Conservation (phyloP, 2,797 vertebrate genomes). For the Sebastes reedi region DNA sequence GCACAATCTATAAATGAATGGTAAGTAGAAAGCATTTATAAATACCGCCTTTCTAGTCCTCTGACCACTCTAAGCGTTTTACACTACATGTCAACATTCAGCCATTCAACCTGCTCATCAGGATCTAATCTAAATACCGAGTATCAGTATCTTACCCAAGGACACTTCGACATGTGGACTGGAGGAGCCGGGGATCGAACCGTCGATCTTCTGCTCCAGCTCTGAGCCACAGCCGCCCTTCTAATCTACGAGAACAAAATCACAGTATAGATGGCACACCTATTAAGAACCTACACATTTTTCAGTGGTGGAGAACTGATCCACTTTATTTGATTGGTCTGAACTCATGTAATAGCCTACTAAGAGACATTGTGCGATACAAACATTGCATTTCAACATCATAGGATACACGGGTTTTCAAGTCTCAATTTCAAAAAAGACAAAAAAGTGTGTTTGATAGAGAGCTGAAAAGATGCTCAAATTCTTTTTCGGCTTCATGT, state of each 20-base stretch:
- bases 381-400: constrained; percentile 85
- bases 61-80: too few relatives aligned
- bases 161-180: not conserved
- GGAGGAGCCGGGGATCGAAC: too few relatives aligned
- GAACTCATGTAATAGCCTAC: constrained; percentile 89
- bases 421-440: constrained; percentile 85
- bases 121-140: too few relatives aligned
- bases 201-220: too few relatives aligned
- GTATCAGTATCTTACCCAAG: too few relatives aligned
- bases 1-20: not conserved
- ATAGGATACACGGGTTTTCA: constrained; percentile 87
- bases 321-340: constrained; percentile 93
- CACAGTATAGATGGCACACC: not conserved
- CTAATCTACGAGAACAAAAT: not conserved
- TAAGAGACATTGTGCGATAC: constrained; percentile 88
- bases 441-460: constrained; percentile 75
- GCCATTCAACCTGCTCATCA: too few relatives aligned
- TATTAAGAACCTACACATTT: constrained; percentile 26
- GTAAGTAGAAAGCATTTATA: too few relatives aligned
- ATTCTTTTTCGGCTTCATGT: constrained; percentile 80
- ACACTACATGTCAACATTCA: too few relatives aligned
- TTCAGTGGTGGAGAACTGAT: constrained; percentile 85
- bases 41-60: too few relatives aligned
- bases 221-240: too few relatives aligned
- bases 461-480: constrained; percentile 76